Percentiles rank a stretch among this genome's conserved stretches.
Conservation (phyloP, 2,888 invertebrate genomes). For the Stenotaenia linearis region DNA sequence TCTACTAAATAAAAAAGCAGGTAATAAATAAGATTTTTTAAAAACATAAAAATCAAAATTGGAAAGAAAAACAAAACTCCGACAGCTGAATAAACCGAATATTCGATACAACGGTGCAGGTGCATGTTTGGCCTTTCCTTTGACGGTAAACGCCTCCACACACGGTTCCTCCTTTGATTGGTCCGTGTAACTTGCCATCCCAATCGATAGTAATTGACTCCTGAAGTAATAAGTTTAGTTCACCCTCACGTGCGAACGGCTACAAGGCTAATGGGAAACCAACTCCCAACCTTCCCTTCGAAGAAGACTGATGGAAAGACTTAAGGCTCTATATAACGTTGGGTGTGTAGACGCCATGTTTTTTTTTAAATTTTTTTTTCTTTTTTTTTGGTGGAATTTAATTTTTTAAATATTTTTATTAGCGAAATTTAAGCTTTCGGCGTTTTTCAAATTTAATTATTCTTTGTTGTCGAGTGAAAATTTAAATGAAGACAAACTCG, state of each 20-base stretch:
- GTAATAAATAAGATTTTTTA: background rate
- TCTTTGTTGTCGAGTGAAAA: background rate
- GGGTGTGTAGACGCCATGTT: background rate
- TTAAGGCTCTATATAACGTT: background rate
- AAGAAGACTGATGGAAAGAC: background rate
- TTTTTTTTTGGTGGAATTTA: background rate
- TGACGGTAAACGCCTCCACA: background rate
- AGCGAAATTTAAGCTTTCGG: background rate
- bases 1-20: background rate
- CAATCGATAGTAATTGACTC: constrained; percentile 19
- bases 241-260: constrained; percentile 12
- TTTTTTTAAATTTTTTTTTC: background rate
- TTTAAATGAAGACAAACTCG: background rate
- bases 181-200: background rate
- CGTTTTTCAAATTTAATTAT: background rate
- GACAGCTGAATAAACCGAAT: background rate
- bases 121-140: background rate
- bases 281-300: background rate
- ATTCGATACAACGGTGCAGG: background rate
- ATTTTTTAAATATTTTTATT: background rate
- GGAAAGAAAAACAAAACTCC: background rate
- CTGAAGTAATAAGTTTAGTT: constrained; percentile 15
- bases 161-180: background rate
- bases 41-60: background rate
- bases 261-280: constrained; percentile 6